These are phyloP conservation scores for Serinus canaria DNA, from an alignment of 2,113 vertebrate genomes.

Conservation along the genomic window DNA sequence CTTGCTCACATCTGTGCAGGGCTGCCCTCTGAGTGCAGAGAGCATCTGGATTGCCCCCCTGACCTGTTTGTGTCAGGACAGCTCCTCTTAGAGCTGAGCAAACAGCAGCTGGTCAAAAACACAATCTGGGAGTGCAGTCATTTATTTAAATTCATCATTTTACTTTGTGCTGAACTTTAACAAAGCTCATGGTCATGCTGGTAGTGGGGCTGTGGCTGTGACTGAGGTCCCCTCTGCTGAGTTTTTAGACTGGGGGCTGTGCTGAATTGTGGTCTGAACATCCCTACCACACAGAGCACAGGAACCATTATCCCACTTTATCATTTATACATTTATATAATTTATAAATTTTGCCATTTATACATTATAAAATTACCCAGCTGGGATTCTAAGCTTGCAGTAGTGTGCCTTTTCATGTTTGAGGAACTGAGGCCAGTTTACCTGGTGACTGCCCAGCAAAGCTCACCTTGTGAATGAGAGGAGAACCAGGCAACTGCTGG, in stretches of 20 bases:
- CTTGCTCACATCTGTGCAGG: not conserved
- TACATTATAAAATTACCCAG: not conserved
- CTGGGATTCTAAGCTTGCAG: not conserved
- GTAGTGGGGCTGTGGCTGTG: not conserved
- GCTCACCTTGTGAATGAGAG: not conserved
- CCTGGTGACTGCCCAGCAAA: not conserved
- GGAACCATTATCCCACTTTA: accelerated
- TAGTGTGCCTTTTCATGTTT: not conserved
- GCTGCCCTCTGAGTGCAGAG: no score
- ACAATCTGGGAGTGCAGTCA: not conserved
- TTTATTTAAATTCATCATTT: accelerated
- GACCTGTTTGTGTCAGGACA: accelerated
- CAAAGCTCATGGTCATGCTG: accelerated
- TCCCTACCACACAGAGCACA: not conserved
- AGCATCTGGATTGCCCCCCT: not conserved
- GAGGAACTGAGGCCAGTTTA: not conserved
- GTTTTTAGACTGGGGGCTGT: not conserved
- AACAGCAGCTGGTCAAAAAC: not conserved
- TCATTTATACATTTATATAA: not conserved
- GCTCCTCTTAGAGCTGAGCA: not conserved
- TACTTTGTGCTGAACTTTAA: not conserved
- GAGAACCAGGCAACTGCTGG: not conserved
- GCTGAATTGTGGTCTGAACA: not conserved
- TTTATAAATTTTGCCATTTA: not conserved
- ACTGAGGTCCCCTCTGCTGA: not conserved